phyloP scores from a whole-genome alignment of 92 coral and sea anemone genomes.

The Meandrina meandrites region DNA sequence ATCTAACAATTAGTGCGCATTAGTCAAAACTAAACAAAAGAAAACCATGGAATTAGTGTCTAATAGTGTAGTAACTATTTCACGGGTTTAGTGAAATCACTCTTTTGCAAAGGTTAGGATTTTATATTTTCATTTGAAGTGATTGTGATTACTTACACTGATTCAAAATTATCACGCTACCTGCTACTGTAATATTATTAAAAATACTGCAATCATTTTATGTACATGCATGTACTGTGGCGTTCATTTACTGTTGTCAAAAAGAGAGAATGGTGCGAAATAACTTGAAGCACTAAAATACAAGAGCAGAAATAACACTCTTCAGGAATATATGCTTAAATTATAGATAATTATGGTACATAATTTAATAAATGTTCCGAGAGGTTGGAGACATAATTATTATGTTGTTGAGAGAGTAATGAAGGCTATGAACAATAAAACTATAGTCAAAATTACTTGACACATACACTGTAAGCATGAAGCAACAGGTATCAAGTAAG shows the following conservation, averaged over 20 bases:
- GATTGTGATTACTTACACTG: not conserved
- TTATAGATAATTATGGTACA: not conserved
- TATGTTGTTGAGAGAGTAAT: not conserved
- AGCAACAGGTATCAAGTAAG: not conserved
- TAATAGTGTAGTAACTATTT: too few relatives aligned
- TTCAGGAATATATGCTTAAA: not conserved
- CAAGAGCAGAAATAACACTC: not conserved
- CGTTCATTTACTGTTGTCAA: not conserved
- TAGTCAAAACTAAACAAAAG: too few relatives aligned
- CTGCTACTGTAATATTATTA: not conserved
- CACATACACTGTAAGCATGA: not conserved
- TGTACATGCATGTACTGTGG: not conserved
- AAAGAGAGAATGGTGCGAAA: slow-evolving; percentile 22
- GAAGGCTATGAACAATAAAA: not conserved
- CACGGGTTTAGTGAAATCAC: too few relatives aligned
- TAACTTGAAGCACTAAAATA: slow-evolving; percentile 19
- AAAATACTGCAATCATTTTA: slow-evolving; percentile 16
- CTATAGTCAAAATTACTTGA: not conserved
- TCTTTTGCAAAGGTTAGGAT: too few relatives aligned
- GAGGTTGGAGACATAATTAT: not conserved
- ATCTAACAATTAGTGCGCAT: too few relatives aligned
- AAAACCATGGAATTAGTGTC: too few relatives aligned
- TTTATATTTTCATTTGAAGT: not conserved
- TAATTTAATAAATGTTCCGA: slow-evolving; percentile 36
- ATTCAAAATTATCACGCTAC: slow-evolving; percentile 13